A percentile compares a stretch with the other conserved stretches of the same genome.
These are phyloP conservation scores for Lutraria rhynchaena DNA, from an alignment of 1,140 invertebrate genomes.

Conservation along the genomic window DNA sequence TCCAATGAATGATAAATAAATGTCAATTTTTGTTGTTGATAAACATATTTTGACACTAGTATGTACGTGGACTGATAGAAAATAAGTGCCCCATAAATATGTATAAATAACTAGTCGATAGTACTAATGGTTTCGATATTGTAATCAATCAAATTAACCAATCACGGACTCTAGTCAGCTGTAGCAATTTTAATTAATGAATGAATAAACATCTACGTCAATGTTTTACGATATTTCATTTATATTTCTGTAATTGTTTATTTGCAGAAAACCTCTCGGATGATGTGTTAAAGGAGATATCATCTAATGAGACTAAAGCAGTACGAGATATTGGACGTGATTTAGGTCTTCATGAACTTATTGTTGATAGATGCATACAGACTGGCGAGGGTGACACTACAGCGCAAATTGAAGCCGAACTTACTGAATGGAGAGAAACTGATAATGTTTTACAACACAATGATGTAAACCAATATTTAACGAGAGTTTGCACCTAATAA, in stretches of 20 bases:
- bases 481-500: too few relatives aligned
- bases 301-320: neutral
- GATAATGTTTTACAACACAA: neutral
- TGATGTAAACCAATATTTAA: too few relatives aligned
- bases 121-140: too few relatives aligned
- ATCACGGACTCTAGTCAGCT: neutral
- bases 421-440: constrained; percentile 3
- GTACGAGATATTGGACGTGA: neutral
- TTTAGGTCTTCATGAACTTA: neutral
- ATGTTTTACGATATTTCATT: neutral
- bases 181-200: neutral
- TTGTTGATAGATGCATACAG: neutral
- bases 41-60: too few relatives aligned
- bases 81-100: too few relatives aligned
- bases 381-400: neutral
- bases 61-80: too few relatives aligned
- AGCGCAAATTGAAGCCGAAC: neutral
- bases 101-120: too few relatives aligned
- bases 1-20: too few relatives aligned
- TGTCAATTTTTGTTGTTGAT: too few relatives aligned
- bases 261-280: neutral
- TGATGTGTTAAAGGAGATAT: neutral
- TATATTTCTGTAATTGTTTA: neutral
- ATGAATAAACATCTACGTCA: neutral
- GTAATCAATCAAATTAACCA: too few relatives aligned